These are phyloP conservation scores for Pogonocherus hispidulus DNA, from an alignment of 2,888 invertebrate species.

Conservation along the genomic window DNA sequence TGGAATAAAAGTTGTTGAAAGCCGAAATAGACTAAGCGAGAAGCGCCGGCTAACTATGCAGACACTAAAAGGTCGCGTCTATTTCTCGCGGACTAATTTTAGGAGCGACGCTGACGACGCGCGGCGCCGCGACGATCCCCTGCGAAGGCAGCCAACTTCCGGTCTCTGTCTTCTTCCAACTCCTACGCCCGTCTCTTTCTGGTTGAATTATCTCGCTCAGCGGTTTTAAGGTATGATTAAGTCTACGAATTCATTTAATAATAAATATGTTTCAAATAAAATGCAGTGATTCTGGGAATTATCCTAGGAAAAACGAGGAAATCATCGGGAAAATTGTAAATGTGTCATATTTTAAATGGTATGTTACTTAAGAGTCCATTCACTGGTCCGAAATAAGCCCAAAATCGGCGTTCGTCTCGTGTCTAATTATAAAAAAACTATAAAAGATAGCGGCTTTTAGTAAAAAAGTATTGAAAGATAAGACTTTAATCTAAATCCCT, in stretches of 20 bases:
- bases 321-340: no score
- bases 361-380: no score
- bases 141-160: slow-evolving; percentile 67
- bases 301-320: no score
- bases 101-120: slow-evolving; percentile 44
- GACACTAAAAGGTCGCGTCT: slow-evolving; percentile 62
- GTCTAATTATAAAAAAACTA: no score
- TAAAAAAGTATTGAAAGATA: no score
- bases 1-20: slow-evolving; percentile 18
- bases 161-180: slow-evolving; percentile 49
- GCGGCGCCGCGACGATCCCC: slow-evolving; percentile 62
- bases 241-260: slow-evolving; percentile 13
- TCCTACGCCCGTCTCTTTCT: slow-evolving; percentile 10
- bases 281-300: no score
- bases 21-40: slow-evolving; percentile 37
- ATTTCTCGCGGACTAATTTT: slow-evolving; percentile 62
- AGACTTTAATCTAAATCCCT: no score
- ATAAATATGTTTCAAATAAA: slow-evolving; percentile 16
- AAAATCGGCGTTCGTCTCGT: no score
- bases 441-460: no score
- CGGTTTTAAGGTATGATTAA: background rate
- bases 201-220: background rate
- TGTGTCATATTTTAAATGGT: no score
- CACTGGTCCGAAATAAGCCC: no score
- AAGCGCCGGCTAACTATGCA: slow-evolving; percentile 52